These are phyloP conservation scores for Oconnorella tubifera DNA, from an alignment of 2,888 invertebrate species.

Conservation along the genomic window DNA sequence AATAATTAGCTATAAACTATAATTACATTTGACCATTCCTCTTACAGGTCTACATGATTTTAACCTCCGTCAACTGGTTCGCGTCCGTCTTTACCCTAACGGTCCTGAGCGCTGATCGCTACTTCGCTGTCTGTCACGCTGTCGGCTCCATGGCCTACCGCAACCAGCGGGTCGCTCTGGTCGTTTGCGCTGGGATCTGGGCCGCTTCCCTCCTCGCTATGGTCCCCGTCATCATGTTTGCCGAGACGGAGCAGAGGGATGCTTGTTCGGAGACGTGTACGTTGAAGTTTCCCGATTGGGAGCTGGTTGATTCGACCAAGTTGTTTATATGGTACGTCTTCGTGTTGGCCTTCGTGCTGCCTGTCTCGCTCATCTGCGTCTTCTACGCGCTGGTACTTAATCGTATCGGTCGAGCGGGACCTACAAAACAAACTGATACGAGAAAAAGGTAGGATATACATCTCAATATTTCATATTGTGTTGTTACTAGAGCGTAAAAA, in stretches of 20 bases:
- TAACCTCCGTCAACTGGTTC: conserved; percentile 56
- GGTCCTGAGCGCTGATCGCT: conserved; percentile 57
- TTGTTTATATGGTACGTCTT: conserved; percentile 54
- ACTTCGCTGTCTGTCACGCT: conserved; percentile 57
- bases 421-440: conserved; percentile 42
- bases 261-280: conserved; percentile 41
- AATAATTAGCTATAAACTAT: no score
- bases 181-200: conserved; percentile 54
- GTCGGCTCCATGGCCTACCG: conserved; percentile 49
- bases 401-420: conserved; percentile 48
- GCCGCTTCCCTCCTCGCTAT: conserved; percentile 54
- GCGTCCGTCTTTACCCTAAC: conserved; percentile 56
- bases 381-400: conserved; percentile 52
- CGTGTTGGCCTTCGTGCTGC: conserved; percentile 50
- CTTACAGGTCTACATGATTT: conserved; percentile 53
- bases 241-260: conserved; percentile 41
- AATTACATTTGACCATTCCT: no score
- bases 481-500: no score
- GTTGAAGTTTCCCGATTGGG: conserved; percentile 46
- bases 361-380: conserved; percentile 49
- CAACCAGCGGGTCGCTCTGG: conserved; percentile 48
- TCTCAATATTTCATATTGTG: no score
- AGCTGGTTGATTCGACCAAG: conserved; percentile 44
- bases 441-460: background rate
- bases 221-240: conserved; percentile 56